phyloP scores from a whole-genome alignment of 2,797 vertebrate genomes.

The Liasis olivaceus region DNA sequence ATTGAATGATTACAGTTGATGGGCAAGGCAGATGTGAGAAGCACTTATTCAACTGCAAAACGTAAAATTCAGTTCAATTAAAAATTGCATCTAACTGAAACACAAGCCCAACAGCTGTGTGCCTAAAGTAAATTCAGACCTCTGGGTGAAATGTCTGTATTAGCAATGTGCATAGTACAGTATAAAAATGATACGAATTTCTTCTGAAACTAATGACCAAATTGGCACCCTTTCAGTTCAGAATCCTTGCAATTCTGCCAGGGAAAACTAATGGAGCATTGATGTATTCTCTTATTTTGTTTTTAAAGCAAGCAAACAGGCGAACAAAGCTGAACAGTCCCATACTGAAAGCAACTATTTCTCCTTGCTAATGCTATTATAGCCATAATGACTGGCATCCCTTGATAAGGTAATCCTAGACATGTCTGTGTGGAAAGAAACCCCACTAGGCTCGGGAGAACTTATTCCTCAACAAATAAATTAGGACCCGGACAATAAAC shows the following conservation, averaged over 20 bases:
- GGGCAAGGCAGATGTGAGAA: background rate
- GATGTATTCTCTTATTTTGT: background rate
- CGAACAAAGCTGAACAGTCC: background rate
- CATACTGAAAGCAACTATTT: slow-evolving; percentile 5
- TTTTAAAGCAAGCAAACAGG: background rate
- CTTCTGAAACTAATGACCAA: slow-evolving; percentile 7
- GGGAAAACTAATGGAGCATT: background rate
- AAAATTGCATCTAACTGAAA: background rate
- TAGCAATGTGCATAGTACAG: slow-evolving; percentile 2
- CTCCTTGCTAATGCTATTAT: slow-evolving; percentile 12
- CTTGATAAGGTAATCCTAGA: background rate
- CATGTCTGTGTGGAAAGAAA: background rate
- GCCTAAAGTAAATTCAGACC: slow-evolving; percentile 9
- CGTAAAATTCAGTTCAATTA: background rate
- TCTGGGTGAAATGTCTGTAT: background rate
- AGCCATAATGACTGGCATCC: background rate
- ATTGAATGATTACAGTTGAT: slow-evolving; percentile 3
- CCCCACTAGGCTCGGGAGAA: background rate
- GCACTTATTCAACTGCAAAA: background rate
- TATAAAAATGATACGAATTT: background rate
- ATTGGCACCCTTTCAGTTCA: slow-evolving; percentile 9
- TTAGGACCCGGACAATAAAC: background rate
- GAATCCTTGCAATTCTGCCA: slow-evolving; percentile 11
- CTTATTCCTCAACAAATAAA: background rate
- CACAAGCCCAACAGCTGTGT: background rate